These are phyloP conservation scores for Calameuta filiformis DNA, from an alignment of 2,888 invertebrate species.

Conservation along the genomic window DNA sequence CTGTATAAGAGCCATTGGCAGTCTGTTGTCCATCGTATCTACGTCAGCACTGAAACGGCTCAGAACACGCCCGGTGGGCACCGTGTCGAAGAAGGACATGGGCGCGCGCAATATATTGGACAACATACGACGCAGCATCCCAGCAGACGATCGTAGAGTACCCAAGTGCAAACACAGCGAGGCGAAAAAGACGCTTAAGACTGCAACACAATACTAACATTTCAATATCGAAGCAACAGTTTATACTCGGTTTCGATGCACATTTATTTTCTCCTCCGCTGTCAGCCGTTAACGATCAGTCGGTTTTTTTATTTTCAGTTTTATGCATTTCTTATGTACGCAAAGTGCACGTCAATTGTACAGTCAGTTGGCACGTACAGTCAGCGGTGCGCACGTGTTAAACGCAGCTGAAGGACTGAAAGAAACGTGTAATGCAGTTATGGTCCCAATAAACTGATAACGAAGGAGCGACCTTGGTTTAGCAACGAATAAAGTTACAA, in stretches of 20 bases:
- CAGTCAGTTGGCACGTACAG: too few species aligned
- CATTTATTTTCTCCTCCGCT: neutral
- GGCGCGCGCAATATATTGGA: slow-evolving; percentile 68
- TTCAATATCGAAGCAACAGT: slow-evolving; percentile 8
- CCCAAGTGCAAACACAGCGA: slow-evolving; percentile 75
- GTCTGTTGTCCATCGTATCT: slow-evolving; percentile 68
- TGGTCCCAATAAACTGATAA: neutral
- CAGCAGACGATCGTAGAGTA: slow-evolving; percentile 66
- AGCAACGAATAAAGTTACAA: neutral
- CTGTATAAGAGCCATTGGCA: slow-evolving; percentile 62
- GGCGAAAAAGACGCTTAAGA: slow-evolving; percentile 74
- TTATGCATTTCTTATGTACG: neutral
- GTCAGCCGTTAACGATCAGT: neutral
- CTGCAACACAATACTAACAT: slow-evolving; percentile 65
- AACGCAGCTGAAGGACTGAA: neutral
- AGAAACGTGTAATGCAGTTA: neutral
- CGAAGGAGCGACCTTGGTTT: neutral
- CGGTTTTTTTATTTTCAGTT: neutral
- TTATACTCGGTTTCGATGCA: neutral
- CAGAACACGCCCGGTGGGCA: slow-evolving; percentile 73
- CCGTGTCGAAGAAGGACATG: slow-evolving; percentile 72
- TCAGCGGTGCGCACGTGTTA: too few species aligned
- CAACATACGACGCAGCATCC: slow-evolving; percentile 67
- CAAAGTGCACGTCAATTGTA: too few species aligned
- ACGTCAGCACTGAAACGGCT: slow-evolving; percentile 73